Base-by-base conservation (phyloP, 30 jellyfish, hydroid and myxozoan species). In the Mastigias papua region DNA sequence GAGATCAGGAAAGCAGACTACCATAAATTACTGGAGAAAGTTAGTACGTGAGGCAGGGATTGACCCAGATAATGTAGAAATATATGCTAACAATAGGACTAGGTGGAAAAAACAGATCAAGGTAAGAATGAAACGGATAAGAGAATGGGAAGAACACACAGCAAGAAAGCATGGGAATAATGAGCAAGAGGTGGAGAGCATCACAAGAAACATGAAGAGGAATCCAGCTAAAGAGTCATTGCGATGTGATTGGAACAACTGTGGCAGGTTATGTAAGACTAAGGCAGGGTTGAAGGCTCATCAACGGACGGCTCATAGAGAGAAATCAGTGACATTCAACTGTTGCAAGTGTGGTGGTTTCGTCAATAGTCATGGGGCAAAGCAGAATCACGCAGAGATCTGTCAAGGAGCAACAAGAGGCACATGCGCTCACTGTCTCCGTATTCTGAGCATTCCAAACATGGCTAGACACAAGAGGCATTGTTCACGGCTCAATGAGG, bases 241-340 rank as follows among this genome's bases (percentile, higher is more conserved):
- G 69, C 27, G 19, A 57, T 57, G 69, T 23, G 30, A 57, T 20
- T 57, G 30, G 19, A 19, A 57, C 7, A 10, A 57, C 69, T 57
- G 69, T 57, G 69, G 54, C 10, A 57, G 23, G 30, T 10, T 57
- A 19, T 57, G 69, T 23, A 57, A 57, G 30, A 57, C 69, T 5
- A 57, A 57, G 23, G 30, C 69, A 57, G 69, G 23, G 19, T 23
- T 57, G 23, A 57, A 57, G 19, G 69, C 69, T 57, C 69, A 57
- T 23, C 69, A 57, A 57, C 27, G 69, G 69, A 57, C 19, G 69
- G 69, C 69, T 16, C 69, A 57, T 4, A 57, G 69, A 57, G 69
- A 57, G 69, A 57, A 57, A 23, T 3, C 23, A 19, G 30, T 57
- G 69, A 19, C 4, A 7, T 23, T 57, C 23, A 4, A 23, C 30